Evolutionary conservation across 92 coral and sea anemone species (phyloP), one percentile per base, ranked within the genome.

Genomic region (Micromussa lordhowensis): DNA sequence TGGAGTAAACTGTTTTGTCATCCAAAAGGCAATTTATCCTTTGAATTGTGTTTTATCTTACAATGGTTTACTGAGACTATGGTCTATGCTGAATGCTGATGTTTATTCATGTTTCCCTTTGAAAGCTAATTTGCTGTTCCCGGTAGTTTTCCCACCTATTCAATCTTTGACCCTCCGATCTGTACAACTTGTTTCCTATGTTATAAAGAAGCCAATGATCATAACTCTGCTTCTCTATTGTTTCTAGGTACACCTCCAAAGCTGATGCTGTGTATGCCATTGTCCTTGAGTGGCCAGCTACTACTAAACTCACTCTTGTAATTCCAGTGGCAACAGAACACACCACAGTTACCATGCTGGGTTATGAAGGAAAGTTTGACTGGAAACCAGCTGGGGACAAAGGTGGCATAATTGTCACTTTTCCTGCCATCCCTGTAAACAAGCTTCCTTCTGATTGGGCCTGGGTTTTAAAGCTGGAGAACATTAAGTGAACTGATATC

Each of bases 371-470:
- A 78, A 83, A 91, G 70, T 96, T 97, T 29, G 38, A n/a, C 5
- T 97, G 98, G 99, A 78, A 89, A 75, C 89, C 93, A 30, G 71
- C 82, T 6, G 13, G 87, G 17, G 82, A 61, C 61, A 78, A 73
- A 77, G 81, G 90, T 31, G 99, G 99, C 54, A 93, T 97, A 48
- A 90, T 82, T 11, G 88, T 97, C 68, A 59, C 85, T 71, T 86
- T 97, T 74, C 99, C 99, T 17, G 90, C 87, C 48, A 92, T 97
- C 84, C 93, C 98, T 78, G 85, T 94, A 24, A 90, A 91, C 59
- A 83, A 91, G 51, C 90, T 97, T 36, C 98, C 98, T 24, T 94
- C 96, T 29, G 74, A 78, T 34, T 97, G 98, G 98, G 99, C 98
- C 9, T 97, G 99, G 99, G 98, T 96, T 34, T 84, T 97, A 66